Evolutionary conservation across 1,140 invertebrate genomes (phyloP), one percentile per base, ranked within the genome.

Genomic region (Polypedilum pembai): DNA sequence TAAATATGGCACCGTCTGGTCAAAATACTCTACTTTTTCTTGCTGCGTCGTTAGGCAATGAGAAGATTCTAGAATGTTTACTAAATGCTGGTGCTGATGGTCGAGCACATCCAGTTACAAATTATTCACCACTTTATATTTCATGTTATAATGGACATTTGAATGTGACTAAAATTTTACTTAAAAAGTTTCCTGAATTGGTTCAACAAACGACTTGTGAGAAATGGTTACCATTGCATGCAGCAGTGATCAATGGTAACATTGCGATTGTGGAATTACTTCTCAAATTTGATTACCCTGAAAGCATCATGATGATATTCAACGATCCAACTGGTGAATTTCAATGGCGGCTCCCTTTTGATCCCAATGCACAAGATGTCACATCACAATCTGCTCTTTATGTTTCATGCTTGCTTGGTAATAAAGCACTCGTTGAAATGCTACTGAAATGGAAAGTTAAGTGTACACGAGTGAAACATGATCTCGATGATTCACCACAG

Each of bases 71-170:
- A 0, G 84, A 89, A 73, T 81, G 92, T 5, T 83, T 98, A 24
- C 79, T 98, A 41, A 90, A 91, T 12, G 84, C 90, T 75, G 91
- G 92, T 8, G 94, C 94, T 0, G 94, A 96, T 84, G 92, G 92
- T 8, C 85, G 93, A 45, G 89, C 89, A 41, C 94, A 98, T 84
- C 89, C 92, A 7, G 90, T 94, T 7, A 96, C 94, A 0, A 91
- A 93, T 78, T 95, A 98, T 81, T 94, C 94, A 7, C 94, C 96
- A 0, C 83, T 98, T 0, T 97, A 98, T 81, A 91, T 95, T 73
- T 93, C 95, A 7, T 92, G 92, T 79, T 92, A 94, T 79, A 91
- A 93, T 81, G 94, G 94, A 1, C 89, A 92, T 81, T 84, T 87
- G 75, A 90, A 94, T 73, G 92, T 98, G 74, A 91, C 92, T 0